Base-by-base conservation (phyloP, 2,888 invertebrate species). In the Endomychus coccineus region DNA sequence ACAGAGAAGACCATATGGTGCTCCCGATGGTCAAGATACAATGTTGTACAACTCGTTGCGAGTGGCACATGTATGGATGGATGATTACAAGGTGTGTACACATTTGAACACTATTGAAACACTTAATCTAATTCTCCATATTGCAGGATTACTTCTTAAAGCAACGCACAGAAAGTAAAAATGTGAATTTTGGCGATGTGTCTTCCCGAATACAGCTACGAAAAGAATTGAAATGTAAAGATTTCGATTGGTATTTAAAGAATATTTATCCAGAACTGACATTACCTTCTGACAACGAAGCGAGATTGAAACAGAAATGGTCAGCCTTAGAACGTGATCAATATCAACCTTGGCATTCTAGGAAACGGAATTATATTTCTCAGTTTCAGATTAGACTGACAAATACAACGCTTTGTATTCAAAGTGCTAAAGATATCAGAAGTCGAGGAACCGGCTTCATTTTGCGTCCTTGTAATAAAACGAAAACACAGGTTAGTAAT, bases 61-160 rank as follows among this genome's bases (percentile, higher is more conserved):
- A 3, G 80, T 95, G 48, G 97, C 95, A 0, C 74, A 85, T 52
- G 96, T 97, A 0, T 98, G 97, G 97, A 81, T 98, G 84, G 97
- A 97, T 59, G 83, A 91, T 27, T 97, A 85, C 60, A 83, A 83
- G 59, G 84, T 83, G 53, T 35, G 21, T n/a, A n/a, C n/a, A n/a
- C n/a, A n/a, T n/a, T n/a, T n/a, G n/a, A n/a, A 24, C 5, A 4
- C n/a, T 6, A 11, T 24, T 10, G 24, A 24, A 5, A 27, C 4
- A 34, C 34, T 32, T 21, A 3, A 15, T 9, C 16, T n/a, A 16
- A 17, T 4, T 6, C 5, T 16, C 11, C 11, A 6, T 21, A 4
- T 68, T 69, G n/a, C 59, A 88, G 80, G 78, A 86, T 45, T 80
- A 86, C 58, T 92, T 80, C 42, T 73, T 83, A 42, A 71, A 75